These are phyloP conservation scores for Myripristis jacobus DNA, from an alignment of 2,797 vertebrate genomes.

Conservation along the genomic window DNA sequence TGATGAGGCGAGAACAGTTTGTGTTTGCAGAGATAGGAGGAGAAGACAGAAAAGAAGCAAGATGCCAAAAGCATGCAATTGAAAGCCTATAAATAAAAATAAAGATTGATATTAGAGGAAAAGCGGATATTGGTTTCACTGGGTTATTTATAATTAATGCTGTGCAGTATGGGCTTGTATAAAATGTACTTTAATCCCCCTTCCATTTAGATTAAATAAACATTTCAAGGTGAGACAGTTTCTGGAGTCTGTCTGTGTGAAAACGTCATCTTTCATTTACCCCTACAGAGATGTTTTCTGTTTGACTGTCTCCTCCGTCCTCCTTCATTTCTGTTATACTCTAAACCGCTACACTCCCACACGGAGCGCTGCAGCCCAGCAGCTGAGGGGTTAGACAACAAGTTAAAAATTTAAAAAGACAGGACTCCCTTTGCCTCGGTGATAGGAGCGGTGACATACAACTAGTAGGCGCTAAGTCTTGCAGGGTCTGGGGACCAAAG, in stretches of 20 bases:
- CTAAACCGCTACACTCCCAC: constrained; percentile 63
- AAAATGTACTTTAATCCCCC: constrained; percentile 23
- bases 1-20: constrained; percentile 23
- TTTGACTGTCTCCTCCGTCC: constrained; percentile 52
- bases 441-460: constrained; percentile 47
- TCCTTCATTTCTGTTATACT: constrained; percentile 46
- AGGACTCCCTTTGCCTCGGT: constrained; percentile 45
- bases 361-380: constrained; percentile 43
- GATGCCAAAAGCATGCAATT: background rate
- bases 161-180: constrained; percentile 33
- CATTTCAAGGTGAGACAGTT: constrained; percentile 44
- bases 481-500: constrained; percentile 41
- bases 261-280: constrained; percentile 61
- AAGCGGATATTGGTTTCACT: constrained; percentile 30
- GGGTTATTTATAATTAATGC: constrained; percentile 47
- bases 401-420: constrained; percentile 58
- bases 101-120: constrained; percentile 30
- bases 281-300: constrained; percentile 58
- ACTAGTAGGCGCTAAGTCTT: constrained; percentile 51
- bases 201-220: constrained; percentile 53
- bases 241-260: constrained; percentile 48
- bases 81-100: constrained; percentile 37
- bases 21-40: constrained; percentile 5
- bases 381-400: constrained; percentile 45
- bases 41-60: constrained; percentile 18